Percentiles rank a stretch among this genome's conserved stretches.
phyloP scores from a whole-genome alignment of 2,888 invertebrate species.

The Lampropteryx suffumata region DNA sequence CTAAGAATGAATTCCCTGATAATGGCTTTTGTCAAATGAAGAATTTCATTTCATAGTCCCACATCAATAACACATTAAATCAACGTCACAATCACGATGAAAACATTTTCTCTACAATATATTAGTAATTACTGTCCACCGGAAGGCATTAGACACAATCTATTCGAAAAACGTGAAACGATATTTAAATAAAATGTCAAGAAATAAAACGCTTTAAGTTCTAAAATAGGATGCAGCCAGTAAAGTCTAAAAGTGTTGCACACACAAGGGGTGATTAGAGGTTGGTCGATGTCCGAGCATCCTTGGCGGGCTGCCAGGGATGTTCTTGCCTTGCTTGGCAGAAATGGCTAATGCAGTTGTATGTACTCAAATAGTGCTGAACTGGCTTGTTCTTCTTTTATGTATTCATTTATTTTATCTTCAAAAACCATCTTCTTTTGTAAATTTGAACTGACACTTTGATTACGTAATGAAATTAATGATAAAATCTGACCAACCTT shows the following conservation, averaged over 20 bases:
- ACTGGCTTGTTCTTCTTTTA: too few relatives aligned
- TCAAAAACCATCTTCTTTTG: too few relatives aligned
- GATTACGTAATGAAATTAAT: too few relatives aligned
- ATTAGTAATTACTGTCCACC: conserved; percentile 5
- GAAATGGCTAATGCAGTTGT: conserved; percentile 35
- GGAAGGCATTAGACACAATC: conserved; percentile 13
- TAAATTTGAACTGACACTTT: too few relatives aligned
- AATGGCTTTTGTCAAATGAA: too few relatives aligned
- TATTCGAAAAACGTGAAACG: conserved; percentile 13
- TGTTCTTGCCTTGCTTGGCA: conserved; percentile 48
- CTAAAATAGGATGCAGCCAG: conserved; percentile 57
- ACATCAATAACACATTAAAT: not conserved
- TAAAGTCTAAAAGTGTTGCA: conserved; percentile 40
- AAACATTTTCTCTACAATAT: not conserved
- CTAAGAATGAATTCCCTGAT: too few relatives aligned
- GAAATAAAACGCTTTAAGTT: conserved; percentile 53
- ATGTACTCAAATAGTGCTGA: not conserved
- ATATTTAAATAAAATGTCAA: conserved; percentile 32
- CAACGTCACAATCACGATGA: not conserved
- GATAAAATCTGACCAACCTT: too few relatives aligned
- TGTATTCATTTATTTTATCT: too few relatives aligned
- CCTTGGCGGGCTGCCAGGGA: conserved; percentile 67
- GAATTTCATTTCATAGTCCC: not conserved
- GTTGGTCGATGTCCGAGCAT: conserved; percentile 67
- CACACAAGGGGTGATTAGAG: conserved; percentile 53